Conservation (phyloP, 2,888 invertebrate species). For the Orthosia cruda region DNA sequence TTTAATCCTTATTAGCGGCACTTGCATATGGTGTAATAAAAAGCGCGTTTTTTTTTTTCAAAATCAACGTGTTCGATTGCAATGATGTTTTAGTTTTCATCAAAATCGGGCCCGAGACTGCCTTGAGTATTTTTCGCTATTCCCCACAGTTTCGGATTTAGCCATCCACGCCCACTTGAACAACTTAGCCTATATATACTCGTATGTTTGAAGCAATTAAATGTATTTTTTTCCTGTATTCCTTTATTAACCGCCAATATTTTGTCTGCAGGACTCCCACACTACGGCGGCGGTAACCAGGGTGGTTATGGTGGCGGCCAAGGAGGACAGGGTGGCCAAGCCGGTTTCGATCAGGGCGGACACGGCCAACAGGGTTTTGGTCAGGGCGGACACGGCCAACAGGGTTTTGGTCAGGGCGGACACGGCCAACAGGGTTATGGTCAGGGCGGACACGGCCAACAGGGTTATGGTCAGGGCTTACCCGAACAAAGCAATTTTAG, state of each 20-base stretch:
- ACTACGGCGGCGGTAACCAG: slow-evolving; percentile 34
- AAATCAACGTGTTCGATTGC: too few species aligned
- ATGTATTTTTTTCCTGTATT: too few species aligned
- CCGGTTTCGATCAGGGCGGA: slow-evolving; percentile 3
- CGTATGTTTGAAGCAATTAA: too few species aligned
- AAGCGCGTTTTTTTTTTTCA: too few species aligned
- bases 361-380: slow-evolving; percentile 20
- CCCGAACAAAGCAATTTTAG: neutral
- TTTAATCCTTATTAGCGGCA: too few species aligned
- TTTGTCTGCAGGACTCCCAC: slow-evolving; percentile 39
- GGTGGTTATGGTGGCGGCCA: slow-evolving; percentile 6
- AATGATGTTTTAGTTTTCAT: too few species aligned
- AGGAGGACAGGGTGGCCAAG: slow-evolving; percentile 35
- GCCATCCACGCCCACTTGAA: too few species aligned
- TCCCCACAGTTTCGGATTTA: too few species aligned
- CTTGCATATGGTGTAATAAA: too few species aligned
- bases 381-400: neutral
- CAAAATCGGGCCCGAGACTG: too few species aligned
- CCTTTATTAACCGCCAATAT: neutral
- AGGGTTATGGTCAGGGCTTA: slow-evolving; percentile 46
- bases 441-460: slow-evolving; percentile 39
- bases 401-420: slow-evolving; percentile 41
- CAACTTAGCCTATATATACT: too few species aligned
- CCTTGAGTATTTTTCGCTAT: too few species aligned
- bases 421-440: slow-evolving; percentile 45